A percentile compares a stretch with the other conserved stretches of the same genome.
Conservation (phyloP, 1,140 invertebrate species). For the Drosophila triauraria region DNA sequence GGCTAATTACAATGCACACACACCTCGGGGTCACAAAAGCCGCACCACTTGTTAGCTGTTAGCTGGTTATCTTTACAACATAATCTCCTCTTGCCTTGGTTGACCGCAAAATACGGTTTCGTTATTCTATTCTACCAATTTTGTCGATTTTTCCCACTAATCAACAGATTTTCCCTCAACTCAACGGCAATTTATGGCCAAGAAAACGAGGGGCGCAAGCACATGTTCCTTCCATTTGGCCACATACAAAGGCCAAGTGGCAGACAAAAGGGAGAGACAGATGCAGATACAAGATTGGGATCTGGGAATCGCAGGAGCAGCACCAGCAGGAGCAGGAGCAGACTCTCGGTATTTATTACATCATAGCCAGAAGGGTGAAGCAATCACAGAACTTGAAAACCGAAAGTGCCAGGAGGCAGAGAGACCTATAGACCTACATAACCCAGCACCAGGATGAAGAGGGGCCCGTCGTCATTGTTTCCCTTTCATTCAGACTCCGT, state of each 20-base stretch:
- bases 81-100: constrained; percentile 50
- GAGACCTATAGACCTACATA: constrained; percentile 81
- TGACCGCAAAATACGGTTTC: constrained; percentile 72
- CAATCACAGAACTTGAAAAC: constrained; percentile 77
- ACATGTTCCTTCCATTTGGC: constrained; percentile 63
- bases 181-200: constrained; percentile 67
- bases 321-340: constrained; percentile 2
- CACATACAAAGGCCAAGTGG: constrained; percentile 18
- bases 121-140: constrained; percentile 35
- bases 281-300: constrained; percentile 52
- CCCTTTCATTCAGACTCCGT: constrained; percentile 69
- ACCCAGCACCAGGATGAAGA: constrained; percentile 26
- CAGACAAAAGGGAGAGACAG: constrained; percentile 25
- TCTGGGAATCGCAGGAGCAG: constrained; percentile 37
- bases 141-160: constrained; percentile 63
- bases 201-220: constrained; percentile 45
- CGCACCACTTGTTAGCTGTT: constrained; percentile 44
- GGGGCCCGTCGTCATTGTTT: constrained; percentile 66
- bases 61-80: constrained; percentile 45
- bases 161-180: constrained; percentile 71
- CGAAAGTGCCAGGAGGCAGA: constrained; percentile 74
- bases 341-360: constrained; percentile 71
- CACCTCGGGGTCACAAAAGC: constrained; percentile 35
- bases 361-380: constrained; percentile 56
- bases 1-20: constrained; percentile 30